Percentiles rank a stretch among this genome's conserved stretches.
These are phyloP conservation scores for Xestia ashworthii DNA, from an alignment of 2,888 invertebrate species.

Conservation along the genomic window DNA sequence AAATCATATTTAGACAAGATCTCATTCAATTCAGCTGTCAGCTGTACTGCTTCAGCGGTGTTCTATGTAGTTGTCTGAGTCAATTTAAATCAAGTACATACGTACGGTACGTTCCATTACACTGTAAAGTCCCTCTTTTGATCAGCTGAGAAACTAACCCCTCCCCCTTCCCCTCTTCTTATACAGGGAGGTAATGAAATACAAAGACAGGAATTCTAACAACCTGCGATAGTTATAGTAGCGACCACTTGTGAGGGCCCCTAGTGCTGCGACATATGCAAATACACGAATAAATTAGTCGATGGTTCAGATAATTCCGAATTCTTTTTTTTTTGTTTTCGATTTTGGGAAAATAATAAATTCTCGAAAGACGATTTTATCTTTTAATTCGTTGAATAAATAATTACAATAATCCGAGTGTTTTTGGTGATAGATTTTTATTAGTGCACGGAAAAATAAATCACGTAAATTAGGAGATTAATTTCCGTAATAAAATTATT, in stretches of 20 bases:
- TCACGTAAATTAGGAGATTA: slow-evolving; percentile 41
- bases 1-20: slow-evolving; percentile 41
- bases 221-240: slow-evolving; percentile 67
- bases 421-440: slow-evolving; percentile 39
- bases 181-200: slow-evolving; percentile 64
- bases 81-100: not conserved
- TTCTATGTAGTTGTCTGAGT: not conserved
- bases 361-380: slow-evolving; percentile 50
- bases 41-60: not conserved
- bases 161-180: slow-evolving; percentile 35
- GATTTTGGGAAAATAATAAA: slow-evolving; percentile 41
- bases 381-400: slow-evolving; percentile 51
- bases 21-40: slow-evolving; percentile 31
- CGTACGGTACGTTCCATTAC: not conserved
- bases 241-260: slow-evolving; percentile 77
- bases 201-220: slow-evolving; percentile 63
- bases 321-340: slow-evolving; percentile 32
- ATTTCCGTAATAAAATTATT: slow-evolving; percentile 51
- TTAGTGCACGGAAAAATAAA: slow-evolving; percentile 46
- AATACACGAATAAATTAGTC: slow-evolving; percentile 64
- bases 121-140: slow-evolving; percentile 36
- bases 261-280: slow-evolving; percentile 75
- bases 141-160: slow-evolving; percentile 27
- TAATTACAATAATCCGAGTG: slow-evolving; percentile 33
- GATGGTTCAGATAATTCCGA: slow-evolving; percentile 44